Percentiles rank a stretch among this genome's conserved stretches.
These are phyloP conservation scores for Leptothorax acervorum DNA, from an alignment of 2,888 invertebrate genomes.

Conservation along the genomic window DNA sequence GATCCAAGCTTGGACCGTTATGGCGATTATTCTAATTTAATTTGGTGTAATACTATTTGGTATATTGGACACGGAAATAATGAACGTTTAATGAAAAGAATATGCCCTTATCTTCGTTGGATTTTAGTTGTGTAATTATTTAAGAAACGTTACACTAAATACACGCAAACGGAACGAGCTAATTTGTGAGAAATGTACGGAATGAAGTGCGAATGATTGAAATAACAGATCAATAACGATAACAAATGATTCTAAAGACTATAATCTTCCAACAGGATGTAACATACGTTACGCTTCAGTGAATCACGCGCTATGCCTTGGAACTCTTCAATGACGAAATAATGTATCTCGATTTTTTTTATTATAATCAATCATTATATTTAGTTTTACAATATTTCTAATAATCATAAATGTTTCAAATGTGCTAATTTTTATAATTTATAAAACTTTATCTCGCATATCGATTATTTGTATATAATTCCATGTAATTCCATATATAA, in stretches of 20 bases:
- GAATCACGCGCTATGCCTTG: constrained; percentile 46
- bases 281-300: constrained; percentile 58
- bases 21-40: no score
- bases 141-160: constrained; percentile 12
- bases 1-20: no score
- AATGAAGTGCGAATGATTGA: constrained; percentile 44
- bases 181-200: constrained; percentile 12
- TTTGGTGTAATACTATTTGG: background rate
- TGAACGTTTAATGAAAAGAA: background rate
- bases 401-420: background rate
- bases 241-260: constrained; percentile 38
- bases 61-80: constrained; percentile 3
- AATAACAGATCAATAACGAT: constrained; percentile 57
- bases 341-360: background rate
- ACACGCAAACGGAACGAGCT: background rate
- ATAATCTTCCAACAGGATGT: constrained; percentile 36
- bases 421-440: background rate
- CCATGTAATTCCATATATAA: background rate
- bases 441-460: background rate
- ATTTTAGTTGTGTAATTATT: background rate
- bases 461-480: constrained; percentile 2
- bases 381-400: background rate
- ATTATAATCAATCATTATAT: background rate
- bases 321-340: constrained; percentile 6
- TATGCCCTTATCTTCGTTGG: background rate